phyloP scores from a whole-genome alignment of 2,113 vertebrate genomes.

The Tragulus kanchil region DNA sequence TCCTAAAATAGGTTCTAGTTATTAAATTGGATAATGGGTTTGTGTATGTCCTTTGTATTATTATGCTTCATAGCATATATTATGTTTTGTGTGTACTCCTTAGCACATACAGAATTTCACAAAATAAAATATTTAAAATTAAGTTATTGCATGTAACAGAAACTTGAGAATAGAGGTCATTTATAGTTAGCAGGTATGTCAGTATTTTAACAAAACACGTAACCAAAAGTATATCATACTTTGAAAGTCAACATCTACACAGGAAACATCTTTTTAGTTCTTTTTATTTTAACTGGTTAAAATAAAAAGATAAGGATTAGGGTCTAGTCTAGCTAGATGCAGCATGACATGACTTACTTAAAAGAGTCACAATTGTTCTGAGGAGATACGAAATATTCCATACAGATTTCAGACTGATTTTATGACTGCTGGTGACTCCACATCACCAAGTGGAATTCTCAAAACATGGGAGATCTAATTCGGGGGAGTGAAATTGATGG shows the following conservation, averaged over 20 bases:
- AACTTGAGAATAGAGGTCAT: not conserved
- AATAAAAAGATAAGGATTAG: not conserved
- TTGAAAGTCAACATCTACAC: constrained; percentile 2
- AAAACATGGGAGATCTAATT: not conserved
- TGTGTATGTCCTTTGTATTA: constrained; percentile 16
- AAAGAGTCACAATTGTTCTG: not conserved
- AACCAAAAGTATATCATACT: not conserved
- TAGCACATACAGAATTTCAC: not conserved
- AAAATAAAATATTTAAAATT: constrained; percentile 44
- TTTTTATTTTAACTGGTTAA: not conserved
- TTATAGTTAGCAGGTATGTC: not conserved
- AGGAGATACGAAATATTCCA: not conserved
- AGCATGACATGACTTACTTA: not conserved
- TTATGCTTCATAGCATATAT: not conserved
- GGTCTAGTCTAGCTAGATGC: not conserved
- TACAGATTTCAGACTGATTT: not conserved
- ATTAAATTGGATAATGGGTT: not conserved
- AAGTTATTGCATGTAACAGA: not conserved
- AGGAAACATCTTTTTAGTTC: not conserved
- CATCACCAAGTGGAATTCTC: not conserved
- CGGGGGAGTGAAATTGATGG: not conserved
- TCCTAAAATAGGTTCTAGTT: not conserved
- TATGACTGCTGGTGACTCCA: not conserved
- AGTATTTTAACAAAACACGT: constrained; percentile 24
- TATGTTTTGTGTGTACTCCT: not conserved